A percentile compares a stretch with the other conserved stretches of the same genome.
Conservation (phyloP, 2,888 invertebrate species). For the Baccha elongata region DNA sequence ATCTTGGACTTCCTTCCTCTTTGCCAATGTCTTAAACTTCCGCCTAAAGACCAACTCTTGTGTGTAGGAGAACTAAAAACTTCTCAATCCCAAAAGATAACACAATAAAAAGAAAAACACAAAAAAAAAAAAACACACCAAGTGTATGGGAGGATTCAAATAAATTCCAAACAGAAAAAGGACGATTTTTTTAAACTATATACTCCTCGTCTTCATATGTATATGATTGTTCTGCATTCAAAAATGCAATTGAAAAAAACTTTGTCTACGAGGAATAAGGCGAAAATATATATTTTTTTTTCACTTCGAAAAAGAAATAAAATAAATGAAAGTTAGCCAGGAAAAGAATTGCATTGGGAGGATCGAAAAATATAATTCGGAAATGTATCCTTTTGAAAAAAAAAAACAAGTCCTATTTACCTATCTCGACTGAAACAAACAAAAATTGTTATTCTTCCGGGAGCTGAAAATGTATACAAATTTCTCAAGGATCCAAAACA, state of each 20-base stretch:
- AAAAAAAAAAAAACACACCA: not conserved
- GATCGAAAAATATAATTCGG: constrained; percentile 41
- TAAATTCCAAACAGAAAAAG: not conserved
- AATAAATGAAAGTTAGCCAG: constrained; percentile 44
- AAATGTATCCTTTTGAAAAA: constrained; percentile 40
- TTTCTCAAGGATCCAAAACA: constrained; percentile 41
- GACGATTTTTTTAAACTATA: not conserved
- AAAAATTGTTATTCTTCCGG: constrained; percentile 54
- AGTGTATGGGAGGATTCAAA: constrained; percentile 41
- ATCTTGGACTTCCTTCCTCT: constrained; percentile 65
- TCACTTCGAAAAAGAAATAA: constrained; percentile 5
- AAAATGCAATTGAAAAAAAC: constrained; percentile 62
- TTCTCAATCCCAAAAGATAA: constrained; percentile 25
- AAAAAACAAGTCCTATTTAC: constrained; percentile 8
- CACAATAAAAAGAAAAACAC: constrained; percentile 31
- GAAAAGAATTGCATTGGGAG: constrained; percentile 21
- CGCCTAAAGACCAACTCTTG: constrained; percentile 29
- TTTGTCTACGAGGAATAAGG: not conserved
- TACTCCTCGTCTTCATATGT: not conserved
- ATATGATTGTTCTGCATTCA: constrained; percentile 45
- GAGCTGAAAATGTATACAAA: constrained; percentile 46
- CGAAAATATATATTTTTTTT: not conserved
- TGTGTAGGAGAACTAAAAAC: constrained; percentile 2
- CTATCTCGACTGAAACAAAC: constrained; percentile 5
- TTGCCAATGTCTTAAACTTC: constrained; percentile 59